A percentile compares a stretch with the other conserved stretches of the same genome.
Conservation (phyloP, 2,888 invertebrate species). For the Drosophila sordidula region DNA sequence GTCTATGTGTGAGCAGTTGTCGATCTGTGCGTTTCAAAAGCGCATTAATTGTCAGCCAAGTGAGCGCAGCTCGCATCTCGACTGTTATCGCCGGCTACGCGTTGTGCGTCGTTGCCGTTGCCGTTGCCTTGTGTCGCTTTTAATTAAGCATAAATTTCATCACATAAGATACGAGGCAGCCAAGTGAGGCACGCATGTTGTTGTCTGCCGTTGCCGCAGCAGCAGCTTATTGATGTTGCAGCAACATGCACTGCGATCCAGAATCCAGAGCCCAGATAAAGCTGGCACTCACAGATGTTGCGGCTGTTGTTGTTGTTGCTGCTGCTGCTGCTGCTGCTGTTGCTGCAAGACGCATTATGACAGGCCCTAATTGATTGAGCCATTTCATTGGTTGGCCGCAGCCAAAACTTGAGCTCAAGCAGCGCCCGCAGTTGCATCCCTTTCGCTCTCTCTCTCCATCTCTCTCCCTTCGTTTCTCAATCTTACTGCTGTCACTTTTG, state of each 20-base stretch:
- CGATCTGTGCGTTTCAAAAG: conserved; percentile 79
- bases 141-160: conserved; percentile 84
- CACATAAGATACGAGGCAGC: conserved; percentile 79
- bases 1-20: conserved; percentile 24
- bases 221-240: conserved; percentile 73
- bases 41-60: conserved; percentile 77
- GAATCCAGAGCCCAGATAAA: conserved; percentile 11
- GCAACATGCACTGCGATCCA: conserved; percentile 64
- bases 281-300: conserved; percentile 30
- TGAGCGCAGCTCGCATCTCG: conserved; percentile 30
- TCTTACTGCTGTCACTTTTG: conserved; percentile 55
- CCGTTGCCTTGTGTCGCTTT: conserved; percentile 77
- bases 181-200: conserved; percentile 70
- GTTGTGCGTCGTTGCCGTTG: conserved; percentile 45
- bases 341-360: conserved; percentile 57
- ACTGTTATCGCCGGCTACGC: conserved; percentile 54
- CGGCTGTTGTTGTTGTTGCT: conserved; percentile 9
- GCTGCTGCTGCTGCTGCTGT: background rate
- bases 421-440: conserved; percentile 11
- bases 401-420: conserved; percentile 54
- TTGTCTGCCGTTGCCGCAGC: conserved; percentile 1
- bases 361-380: conserved; percentile 75
- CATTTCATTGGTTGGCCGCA: conserved; percentile 68
- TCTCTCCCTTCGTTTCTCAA: background rate
- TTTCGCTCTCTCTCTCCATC: background rate